These are phyloP conservation scores for Drosophila emarginata DNA, from an alignment of 2,888 invertebrate species.

Conservation along the genomic window DNA sequence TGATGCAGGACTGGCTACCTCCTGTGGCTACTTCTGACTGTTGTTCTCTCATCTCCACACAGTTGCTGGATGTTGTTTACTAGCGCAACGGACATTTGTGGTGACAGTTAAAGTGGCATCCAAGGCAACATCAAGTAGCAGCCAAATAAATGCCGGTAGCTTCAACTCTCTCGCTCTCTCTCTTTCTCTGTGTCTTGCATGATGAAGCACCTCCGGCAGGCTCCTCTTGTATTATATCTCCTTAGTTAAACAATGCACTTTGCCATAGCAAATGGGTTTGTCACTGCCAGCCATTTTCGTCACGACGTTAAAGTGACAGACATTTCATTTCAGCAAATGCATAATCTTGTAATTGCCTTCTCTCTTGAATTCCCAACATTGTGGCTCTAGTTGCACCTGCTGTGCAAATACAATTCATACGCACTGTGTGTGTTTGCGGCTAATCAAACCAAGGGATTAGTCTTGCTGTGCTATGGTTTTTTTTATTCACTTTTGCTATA, in stretches of 20 bases:
- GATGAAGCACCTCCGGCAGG: not conserved
- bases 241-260: slow-evolving; percentile 40
- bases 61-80: slow-evolving; percentile 43
- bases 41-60: slow-evolving; percentile 22
- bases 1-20: slow-evolving; percentile 27
- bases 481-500: not conserved
- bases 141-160: slow-evolving; percentile 63
- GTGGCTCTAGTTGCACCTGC: slow-evolving; percentile 43
- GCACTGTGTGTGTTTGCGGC: slow-evolving; percentile 34
- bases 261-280: slow-evolving; percentile 42
- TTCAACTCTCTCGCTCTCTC: not conserved
- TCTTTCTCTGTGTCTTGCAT: not conserved
- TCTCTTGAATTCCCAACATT: slow-evolving; percentile 5
- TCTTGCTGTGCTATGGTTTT: not conserved
- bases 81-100: slow-evolving; percentile 63
- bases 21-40: slow-evolving; percentile 15
- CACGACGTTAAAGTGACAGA: slow-evolving; percentile 25
- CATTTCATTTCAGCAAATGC: slow-evolving; percentile 49
- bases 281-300: slow-evolving; percentile 35
- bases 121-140: slow-evolving; percentile 36
- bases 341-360: slow-evolving; percentile 67
- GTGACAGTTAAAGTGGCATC: slow-evolving; percentile 60
- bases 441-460: slow-evolving; percentile 31
- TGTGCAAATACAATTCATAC: slow-evolving; percentile 55
- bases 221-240: slow-evolving; percentile 3